Percentiles rank a stretch among this genome's conserved stretches.
phyloP scores from a whole-genome alignment of 2,888 invertebrate genomes.

The Catocala nupta region DNA sequence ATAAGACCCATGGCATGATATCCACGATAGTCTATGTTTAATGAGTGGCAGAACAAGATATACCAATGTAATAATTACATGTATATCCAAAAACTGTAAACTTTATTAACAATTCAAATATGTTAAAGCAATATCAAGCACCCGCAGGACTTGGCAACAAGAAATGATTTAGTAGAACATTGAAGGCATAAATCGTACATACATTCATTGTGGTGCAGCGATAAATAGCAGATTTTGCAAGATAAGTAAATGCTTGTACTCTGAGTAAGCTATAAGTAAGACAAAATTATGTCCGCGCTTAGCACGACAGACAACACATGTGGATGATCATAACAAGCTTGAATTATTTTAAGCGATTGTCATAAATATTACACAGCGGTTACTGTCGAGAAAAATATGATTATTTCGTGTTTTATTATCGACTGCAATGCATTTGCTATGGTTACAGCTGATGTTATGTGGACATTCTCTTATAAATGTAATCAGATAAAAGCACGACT shows the following conservation, averaged over 20 bases:
- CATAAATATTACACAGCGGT: constrained; percentile 4
- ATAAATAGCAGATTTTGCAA: constrained; percentile 30
- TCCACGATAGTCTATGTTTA: too few species aligned
- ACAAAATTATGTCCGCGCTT: constrained; percentile 9
- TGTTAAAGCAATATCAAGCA: too few species aligned
- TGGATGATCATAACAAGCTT: constrained; percentile 39
- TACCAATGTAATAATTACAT: too few species aligned
- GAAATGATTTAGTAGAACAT: background rate
- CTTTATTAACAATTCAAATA: too few species aligned
- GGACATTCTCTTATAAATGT: too few species aligned
- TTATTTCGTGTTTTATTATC: too few species aligned
- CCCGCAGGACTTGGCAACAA: background rate
- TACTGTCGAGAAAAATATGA: background rate
- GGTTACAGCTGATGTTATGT: too few species aligned
- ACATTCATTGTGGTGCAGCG: constrained; percentile 10
- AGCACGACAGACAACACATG: constrained; percentile 9
- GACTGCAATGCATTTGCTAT: too few species aligned
- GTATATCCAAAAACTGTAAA: too few species aligned
- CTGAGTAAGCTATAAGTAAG: constrained; percentile 21
- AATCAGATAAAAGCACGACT: too few species aligned
- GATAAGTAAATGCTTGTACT: constrained; percentile 31
- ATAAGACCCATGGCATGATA: too few species aligned
- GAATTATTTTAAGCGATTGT: constrained; percentile 37
- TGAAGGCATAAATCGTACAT: background rate
- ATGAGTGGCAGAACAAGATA: too few species aligned